Percentiles rank a stretch among this genome's conserved stretches.
These are phyloP conservation scores for Scarus forsteni DNA, from an alignment of 2,797 vertebrate species.

Conservation along the genomic window DNA sequence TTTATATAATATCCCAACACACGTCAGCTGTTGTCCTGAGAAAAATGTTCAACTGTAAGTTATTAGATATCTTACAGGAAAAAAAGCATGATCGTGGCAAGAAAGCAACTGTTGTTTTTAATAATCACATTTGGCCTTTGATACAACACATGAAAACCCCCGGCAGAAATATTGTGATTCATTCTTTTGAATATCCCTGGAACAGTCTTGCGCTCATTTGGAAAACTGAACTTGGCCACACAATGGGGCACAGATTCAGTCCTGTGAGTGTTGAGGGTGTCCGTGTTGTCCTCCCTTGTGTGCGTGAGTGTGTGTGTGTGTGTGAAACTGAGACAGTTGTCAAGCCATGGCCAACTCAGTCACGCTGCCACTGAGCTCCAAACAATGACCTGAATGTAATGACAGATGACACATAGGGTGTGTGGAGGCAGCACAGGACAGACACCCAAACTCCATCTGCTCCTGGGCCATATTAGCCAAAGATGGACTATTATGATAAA, in stretches of 20 bases:
- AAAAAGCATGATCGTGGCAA: constrained; percentile 16
- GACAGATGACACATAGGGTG: constrained; percentile 82
- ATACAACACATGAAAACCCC: background rate
- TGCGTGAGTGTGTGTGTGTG: constrained; percentile 28
- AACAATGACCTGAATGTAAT: constrained; percentile 85
- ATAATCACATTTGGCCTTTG: background rate
- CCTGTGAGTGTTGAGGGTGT: constrained; percentile 38
- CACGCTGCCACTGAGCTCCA: constrained; percentile 75
- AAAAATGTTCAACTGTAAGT: constrained; percentile 27
- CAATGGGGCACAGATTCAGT: constrained; percentile 31
- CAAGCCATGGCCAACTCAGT: constrained; percentile 79
- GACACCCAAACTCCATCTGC: constrained; percentile 81
- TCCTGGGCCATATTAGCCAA: constrained; percentile 60
- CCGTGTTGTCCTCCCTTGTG: constrained; percentile 51
- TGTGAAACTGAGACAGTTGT: constrained; percentile 75
- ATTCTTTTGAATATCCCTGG: constrained; percentile 12
- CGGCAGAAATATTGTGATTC: constrained; percentile 4
- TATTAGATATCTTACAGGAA: constrained; percentile 21
- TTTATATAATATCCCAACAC: constrained; percentile 21
- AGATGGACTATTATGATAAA: background rate
- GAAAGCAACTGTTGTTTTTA: constrained; percentile 19
- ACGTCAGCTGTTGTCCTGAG: constrained; percentile 29
- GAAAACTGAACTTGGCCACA: constrained; percentile 40
- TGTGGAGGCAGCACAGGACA: constrained; percentile 69
- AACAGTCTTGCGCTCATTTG: constrained; percentile 44